Percentiles rank a stretch among this genome's conserved stretches.
Conservation (phyloP, 2,113 vertebrate genomes). For the Odocoileus virginianus region DNA sequence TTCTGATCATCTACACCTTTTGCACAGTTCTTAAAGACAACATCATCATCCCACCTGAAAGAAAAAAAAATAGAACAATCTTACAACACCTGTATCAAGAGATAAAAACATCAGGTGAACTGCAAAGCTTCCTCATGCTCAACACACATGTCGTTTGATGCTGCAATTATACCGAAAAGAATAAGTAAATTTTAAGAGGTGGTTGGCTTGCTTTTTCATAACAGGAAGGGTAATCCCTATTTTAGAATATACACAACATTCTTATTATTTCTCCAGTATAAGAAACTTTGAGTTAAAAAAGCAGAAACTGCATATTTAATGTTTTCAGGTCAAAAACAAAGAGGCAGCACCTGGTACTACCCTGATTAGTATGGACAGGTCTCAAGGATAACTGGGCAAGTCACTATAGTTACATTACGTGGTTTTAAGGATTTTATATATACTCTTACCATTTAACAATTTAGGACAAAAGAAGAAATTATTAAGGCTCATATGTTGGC, state of each 20-base stretch:
- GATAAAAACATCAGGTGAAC: background rate
- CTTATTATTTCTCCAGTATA: background rate
- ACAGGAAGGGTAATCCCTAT: background rate
- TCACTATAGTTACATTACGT: background rate
- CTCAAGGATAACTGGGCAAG: background rate
- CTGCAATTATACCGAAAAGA: background rate
- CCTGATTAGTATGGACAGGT: background rate
- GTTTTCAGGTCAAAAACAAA: background rate
- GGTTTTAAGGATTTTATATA: background rate
- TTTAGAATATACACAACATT: background rate
- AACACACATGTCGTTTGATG: background rate
- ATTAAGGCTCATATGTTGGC: background rate
- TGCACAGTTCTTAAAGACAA: constrained; percentile 99
- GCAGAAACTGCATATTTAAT: background rate
- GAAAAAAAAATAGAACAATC: background rate
- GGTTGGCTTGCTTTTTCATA: background rate
- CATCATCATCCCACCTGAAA: constrained; percentile 98
- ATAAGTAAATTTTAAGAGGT: background rate
- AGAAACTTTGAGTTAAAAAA: background rate
- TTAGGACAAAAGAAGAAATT: background rate
- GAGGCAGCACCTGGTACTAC: background rate
- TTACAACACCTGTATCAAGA: background rate
- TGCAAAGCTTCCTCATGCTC: background rate
- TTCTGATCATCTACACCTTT: constrained; percentile 96
- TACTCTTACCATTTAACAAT: background rate